phyloP scores from a whole-genome alignment of 2,888 invertebrate genomes.

The Arenicola marina region DNA sequence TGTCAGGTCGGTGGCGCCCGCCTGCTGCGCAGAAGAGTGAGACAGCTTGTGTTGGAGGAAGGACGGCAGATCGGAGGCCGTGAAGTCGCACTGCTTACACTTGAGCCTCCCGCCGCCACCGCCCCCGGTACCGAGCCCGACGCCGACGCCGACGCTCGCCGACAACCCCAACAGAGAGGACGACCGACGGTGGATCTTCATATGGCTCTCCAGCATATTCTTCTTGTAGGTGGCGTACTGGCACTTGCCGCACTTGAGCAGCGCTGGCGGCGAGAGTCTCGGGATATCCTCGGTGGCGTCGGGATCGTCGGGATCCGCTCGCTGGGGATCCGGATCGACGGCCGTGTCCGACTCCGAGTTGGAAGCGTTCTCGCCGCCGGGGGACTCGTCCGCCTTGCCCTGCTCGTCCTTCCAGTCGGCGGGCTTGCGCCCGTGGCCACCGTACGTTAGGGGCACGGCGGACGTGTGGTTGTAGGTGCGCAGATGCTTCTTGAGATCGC shows the following conservation, averaged over 20 bases:
- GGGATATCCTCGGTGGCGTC: background rate
- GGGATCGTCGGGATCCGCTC: background rate
- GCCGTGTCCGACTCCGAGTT: background rate
- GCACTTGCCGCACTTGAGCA: conserved; percentile 32
- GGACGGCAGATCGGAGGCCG: conserved; percentile 45
- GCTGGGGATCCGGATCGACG: background rate
- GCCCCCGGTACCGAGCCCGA: no score
- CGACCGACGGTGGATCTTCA: conserved; percentile 37
- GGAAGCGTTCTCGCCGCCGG: background rate
- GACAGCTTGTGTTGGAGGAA: conserved; percentile 51
- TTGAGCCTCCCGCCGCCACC: conserved; percentile 37
- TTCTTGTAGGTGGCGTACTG: conserved; percentile 2
- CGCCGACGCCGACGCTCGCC: conserved; percentile 13
- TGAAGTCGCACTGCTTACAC: conserved; percentile 50
- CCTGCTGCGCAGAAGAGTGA: no score
- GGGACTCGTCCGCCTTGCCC: background rate
- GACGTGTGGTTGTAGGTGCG: conserved; percentile 48
- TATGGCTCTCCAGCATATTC: conserved; percentile 39
- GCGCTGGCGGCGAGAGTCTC: conserved; percentile 24
- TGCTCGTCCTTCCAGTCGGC: background rate
- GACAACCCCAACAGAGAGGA: conserved; percentile 5
- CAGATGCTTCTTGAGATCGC: conserved; percentile 58
- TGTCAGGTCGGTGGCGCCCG: no score
- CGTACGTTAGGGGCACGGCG: conserved; percentile 23
- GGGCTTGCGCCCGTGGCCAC: conserved; percentile 22